Evolutionary conservation across 2,797 vertebrate genomes (phyloP).

Genomic region (Apodemus agrarius): DNA sequence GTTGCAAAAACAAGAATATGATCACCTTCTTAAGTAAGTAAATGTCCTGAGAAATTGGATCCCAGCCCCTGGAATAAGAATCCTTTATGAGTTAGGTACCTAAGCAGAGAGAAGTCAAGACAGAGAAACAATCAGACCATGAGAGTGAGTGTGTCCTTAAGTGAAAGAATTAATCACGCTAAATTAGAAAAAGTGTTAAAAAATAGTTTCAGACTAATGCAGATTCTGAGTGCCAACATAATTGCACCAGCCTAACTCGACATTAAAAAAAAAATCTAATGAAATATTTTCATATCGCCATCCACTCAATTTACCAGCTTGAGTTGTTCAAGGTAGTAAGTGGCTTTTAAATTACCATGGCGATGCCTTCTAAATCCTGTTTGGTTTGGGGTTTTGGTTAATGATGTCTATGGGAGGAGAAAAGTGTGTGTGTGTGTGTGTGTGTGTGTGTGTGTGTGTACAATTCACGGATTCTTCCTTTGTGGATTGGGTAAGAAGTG

Average conservation of each 20-base stretch:
- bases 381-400: neutral
- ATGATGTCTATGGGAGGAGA: conserved; percentile 35
- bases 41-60: conserved; percentile 23
- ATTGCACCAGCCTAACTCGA: conserved; percentile 77
- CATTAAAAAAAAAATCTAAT: conserved; percentile 72
- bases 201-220: conserved; percentile 77
- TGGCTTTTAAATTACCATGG: conserved; percentile 69
- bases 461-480: neutral
- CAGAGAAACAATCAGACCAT: conserved; percentile 55
- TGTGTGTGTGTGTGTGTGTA: neutral
- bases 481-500: neutral
- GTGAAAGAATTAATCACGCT: conserved; percentile 73
- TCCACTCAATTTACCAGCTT: conserved; percentile 73
- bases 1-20: neutral
- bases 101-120: conserved; percentile 15
- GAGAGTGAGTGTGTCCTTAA: conserved; percentile 58
- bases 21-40: conserved; percentile 1
- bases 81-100: neutral
- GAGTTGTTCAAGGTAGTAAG: conserved; percentile 65
- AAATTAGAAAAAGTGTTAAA: conserved; percentile 79
- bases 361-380: conserved; percentile 55
- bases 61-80: neutral
- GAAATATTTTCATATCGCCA: conserved; percentile 79
- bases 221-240: conserved; percentile 70
- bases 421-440: neutral